Conservation (phyloP, 2,888 invertebrate species). For the Agrochola litura region DNA sequence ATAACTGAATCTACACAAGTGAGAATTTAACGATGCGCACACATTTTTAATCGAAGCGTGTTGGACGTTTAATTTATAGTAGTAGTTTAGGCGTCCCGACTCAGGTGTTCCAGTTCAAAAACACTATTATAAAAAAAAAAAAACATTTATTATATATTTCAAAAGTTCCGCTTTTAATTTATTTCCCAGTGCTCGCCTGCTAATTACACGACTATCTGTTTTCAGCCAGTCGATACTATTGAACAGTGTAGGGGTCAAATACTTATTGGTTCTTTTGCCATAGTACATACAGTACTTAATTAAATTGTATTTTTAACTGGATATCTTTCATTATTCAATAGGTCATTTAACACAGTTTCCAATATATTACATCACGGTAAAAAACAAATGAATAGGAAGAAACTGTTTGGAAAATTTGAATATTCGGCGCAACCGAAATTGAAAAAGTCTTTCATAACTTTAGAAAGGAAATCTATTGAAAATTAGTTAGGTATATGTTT, state of each 20-base stretch:
- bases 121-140: too few species aligned
- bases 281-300: not conserved
- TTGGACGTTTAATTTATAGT: too few species aligned
- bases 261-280: too few species aligned
- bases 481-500: constrained; percentile 63
- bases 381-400: not conserved
- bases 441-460: constrained; percentile 42
- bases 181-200: too few species aligned
- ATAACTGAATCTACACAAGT: constrained; percentile 42
- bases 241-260: too few species aligned
- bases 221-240: too few species aligned
- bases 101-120: not conserved
- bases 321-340: constrained; percentile 14
- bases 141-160: too few species aligned
- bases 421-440: constrained; percentile 16
- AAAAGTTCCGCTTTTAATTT: too few species aligned
- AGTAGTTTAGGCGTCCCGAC: not conserved
- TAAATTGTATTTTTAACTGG: not conserved
- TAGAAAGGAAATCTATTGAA: constrained; percentile 69
- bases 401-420: constrained; percentile 21
- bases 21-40: constrained; percentile 49
- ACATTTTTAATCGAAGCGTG: constrained; percentile 45
- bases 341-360: constrained; percentile 7
- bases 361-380: constrained; percentile 23
- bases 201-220: too few species aligned